Evolutionary conservation across 2,113 vertebrate species (phyloP).

Genomic region (Heterocephalus glaber): DNA sequence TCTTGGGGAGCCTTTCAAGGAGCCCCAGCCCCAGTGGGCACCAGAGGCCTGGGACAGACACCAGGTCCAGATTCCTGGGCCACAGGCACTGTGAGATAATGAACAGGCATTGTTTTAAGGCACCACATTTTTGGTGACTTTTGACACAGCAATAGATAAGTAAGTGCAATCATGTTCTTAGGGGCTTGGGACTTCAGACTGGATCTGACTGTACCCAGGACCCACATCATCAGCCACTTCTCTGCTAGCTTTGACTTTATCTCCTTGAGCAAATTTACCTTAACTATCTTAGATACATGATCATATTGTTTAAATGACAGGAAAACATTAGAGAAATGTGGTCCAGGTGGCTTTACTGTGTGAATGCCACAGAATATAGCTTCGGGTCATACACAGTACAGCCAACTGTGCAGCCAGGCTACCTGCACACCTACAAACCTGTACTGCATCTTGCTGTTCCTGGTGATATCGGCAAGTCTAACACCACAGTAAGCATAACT

Average conservation of each 20-base stretch:
- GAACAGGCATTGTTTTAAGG: too few relatives aligned
- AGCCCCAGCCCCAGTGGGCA: background rate
- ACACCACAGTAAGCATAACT: background rate
- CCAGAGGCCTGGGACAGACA: background rate
- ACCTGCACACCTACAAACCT: background rate
- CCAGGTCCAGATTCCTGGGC: background rate
- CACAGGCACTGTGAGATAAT: too few relatives aligned
- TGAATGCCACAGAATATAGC: background rate
- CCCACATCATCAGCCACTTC: background rate
- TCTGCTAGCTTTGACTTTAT: background rate
- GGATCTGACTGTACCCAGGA: background rate
- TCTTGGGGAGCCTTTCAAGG: background rate
- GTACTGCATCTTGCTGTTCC: too few relatives aligned
- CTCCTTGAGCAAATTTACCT: background rate
- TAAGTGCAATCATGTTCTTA: background rate
- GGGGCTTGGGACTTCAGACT: background rate
- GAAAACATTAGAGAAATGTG: rapidly evolving
- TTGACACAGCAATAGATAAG: background rate
- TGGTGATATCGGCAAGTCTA: background rate
- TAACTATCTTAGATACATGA: background rate
- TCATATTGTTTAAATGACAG: background rate
- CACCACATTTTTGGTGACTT: too few relatives aligned
- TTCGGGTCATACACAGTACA: too few relatives aligned
- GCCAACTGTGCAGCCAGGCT: background rate
- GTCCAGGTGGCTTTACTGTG: too few relatives aligned